Evolutionary conservation across 2,888 invertebrate species (phyloP).

Genomic region (Ophion costatus): DNA sequence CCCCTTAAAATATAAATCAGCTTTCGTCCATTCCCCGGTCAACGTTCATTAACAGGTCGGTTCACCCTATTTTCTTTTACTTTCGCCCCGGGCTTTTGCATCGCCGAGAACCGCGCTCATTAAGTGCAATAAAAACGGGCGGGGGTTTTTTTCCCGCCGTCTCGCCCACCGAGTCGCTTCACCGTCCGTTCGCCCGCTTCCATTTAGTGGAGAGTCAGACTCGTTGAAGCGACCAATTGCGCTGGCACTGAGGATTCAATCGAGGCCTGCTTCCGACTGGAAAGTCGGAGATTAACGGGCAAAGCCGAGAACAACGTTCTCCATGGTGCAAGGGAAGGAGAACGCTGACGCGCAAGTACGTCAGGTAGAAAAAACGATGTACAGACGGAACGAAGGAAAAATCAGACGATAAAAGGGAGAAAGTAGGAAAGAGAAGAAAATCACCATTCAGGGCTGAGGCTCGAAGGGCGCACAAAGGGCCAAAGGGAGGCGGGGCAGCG

Average conservation of each 20-base stretch:
- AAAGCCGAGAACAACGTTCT: too few species aligned
- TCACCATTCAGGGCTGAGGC: neutral
- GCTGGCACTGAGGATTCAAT: constrained; percentile 72
- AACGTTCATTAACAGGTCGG: too few species aligned
- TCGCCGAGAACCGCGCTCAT: too few species aligned
- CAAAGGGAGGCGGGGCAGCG: constrained; percentile 16
- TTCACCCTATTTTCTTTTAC: too few species aligned
- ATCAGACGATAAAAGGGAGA: neutral
- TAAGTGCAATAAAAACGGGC: constrained; percentile 55
- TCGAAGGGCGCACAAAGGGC: neutral
- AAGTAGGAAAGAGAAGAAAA: neutral
- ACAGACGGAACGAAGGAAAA: neutral
- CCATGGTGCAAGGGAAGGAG: too few species aligned
- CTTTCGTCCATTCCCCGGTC: too few species aligned
- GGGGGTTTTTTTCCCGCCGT: constrained; percentile 3
- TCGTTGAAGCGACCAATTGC: constrained; percentile 69
- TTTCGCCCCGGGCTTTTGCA: too few species aligned
- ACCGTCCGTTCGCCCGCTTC: constrained; percentile 37
- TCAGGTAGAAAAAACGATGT: neutral
- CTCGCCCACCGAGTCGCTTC: neutral
- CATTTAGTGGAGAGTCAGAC: constrained; percentile 20
- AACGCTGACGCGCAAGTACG: too few species aligned
- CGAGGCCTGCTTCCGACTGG: constrained; percentile 31
- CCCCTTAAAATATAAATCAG: too few species aligned
- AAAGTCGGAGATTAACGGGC: neutral